Conservation (phyloP, 2,113 vertebrate genomes). For the Henicopernis longicauda region DNA sequence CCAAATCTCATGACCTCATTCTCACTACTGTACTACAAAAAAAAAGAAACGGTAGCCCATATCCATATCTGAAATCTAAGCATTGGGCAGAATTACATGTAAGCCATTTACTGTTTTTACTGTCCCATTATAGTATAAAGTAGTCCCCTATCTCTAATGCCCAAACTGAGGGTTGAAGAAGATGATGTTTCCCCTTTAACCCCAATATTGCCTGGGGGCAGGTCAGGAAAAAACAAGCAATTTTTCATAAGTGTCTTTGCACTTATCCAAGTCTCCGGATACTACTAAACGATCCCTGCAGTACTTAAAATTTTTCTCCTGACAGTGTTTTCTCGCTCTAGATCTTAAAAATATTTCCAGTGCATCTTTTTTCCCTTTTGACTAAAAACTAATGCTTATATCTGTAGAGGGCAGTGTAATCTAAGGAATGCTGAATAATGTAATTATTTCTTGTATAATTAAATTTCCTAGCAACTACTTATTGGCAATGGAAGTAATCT, state of each 20-base stretch:
- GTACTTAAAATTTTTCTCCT: background rate
- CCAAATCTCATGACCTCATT: background rate
- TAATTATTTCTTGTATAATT: background rate
- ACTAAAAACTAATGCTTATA: background rate
- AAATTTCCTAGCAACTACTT: background rate
- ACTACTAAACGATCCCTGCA: background rate
- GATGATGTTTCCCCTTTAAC: background rate
- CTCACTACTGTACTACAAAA: background rate
- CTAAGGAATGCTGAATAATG: background rate
- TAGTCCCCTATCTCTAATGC: background rate
- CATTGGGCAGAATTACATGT: background rate
- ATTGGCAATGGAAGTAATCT: background rate
- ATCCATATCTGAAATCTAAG: background rate
- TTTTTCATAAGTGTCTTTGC: background rate
- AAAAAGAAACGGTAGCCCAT: background rate
- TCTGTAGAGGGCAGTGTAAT: slow-evolving; percentile 47
- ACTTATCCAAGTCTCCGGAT: background rate
- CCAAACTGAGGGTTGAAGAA: background rate
- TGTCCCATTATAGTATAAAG: background rate
- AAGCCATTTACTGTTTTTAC: background rate
- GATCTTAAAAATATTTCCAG: background rate
- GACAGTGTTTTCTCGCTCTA: background rate
- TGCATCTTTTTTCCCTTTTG: background rate
- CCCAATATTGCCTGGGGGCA: background rate
- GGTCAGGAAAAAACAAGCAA: background rate